Conservation (phyloP, 1,140 invertebrate species). For the Neomicropteryx cornuta region DNA sequence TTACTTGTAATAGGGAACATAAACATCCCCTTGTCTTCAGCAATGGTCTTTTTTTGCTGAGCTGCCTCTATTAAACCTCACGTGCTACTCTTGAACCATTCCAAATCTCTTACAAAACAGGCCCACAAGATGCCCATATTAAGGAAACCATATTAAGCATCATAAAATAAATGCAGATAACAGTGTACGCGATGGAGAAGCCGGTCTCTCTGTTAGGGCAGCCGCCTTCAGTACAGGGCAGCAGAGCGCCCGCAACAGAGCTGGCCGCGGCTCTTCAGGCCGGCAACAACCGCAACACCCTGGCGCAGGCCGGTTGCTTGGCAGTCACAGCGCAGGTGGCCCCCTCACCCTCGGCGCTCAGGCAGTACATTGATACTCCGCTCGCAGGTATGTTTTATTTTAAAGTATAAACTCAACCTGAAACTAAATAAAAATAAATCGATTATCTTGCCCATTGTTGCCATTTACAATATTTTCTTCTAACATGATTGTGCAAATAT, state of each 20-base stretch:
- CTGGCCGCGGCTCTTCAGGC: conserved; percentile 57
- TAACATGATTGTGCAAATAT: conserved; percentile 3
- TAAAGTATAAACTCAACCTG: background rate
- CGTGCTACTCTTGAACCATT: too few relatives aligned
- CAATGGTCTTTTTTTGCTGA: too few relatives aligned
- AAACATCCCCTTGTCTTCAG: too few relatives aligned
- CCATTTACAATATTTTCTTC: too few relatives aligned
- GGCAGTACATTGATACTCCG: conserved; percentile 81
- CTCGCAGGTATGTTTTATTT: conserved; percentile 50
- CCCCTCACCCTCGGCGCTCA: conserved; percentile 62
- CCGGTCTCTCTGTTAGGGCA: background rate
- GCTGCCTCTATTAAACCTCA: too few relatives aligned
- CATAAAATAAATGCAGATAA: conserved; percentile 23
- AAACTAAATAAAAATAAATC: background rate
- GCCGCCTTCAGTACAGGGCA: conserved; percentile 17
- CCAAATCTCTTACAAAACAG: too few relatives aligned
- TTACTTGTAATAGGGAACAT: too few relatives aligned
- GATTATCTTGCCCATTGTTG: background rate
- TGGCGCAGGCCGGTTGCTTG: conserved; percentile 53
- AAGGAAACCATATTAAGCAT: too few relatives aligned
- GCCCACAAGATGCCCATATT: too few relatives aligned
- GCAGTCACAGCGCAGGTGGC: conserved; percentile 50
- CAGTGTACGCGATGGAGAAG: conserved; percentile 72
- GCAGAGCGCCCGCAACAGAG: conserved; percentile 60
- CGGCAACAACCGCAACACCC: conserved; percentile 53